Conservation (phyloP, 1,140 invertebrate species). For the Diabrotica virgifera region DNA sequence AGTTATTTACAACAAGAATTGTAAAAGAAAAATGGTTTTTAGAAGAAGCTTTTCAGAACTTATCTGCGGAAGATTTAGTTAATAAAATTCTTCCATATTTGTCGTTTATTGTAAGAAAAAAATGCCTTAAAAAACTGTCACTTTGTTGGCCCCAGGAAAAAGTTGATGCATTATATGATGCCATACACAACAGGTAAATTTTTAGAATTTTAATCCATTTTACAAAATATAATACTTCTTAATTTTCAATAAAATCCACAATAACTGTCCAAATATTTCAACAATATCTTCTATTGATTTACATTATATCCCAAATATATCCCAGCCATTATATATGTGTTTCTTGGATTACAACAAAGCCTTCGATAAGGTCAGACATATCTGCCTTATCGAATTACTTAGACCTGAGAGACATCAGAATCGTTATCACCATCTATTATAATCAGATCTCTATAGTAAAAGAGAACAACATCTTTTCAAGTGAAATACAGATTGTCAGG, state of each 20-base stretch:
- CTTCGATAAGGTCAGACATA: no score
- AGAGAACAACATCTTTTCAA: no score
- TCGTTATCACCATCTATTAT: no score
- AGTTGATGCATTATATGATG: conserved; percentile 21
- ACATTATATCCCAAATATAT: no score
- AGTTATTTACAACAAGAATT: conserved; percentile 23
- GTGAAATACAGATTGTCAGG: background rate
- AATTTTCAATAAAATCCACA: no score
- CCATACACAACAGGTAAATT: conserved; percentile 1
- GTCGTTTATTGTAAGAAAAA: conserved; percentile 22
- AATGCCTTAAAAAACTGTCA: conserved; percentile 19
- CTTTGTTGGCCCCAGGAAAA: conserved; percentile 5
- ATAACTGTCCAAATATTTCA: no score
- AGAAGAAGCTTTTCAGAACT: conserved; percentile 15
- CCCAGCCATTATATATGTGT: no score
- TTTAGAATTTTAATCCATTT: no score
- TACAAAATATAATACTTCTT: no score
- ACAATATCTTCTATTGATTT: no score
- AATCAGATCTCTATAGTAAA: no score
- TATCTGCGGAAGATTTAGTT: conserved; percentile 10
- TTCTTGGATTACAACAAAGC: no score
- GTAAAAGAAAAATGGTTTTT: conserved; percentile 25
- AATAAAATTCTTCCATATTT: conserved; percentile 22
- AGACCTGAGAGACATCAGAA: background rate
- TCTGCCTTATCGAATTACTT: background rate